Conservation (phyloP, 35 echinoderm and acorn worm genomes). For the Antedon bifida region DNA sequence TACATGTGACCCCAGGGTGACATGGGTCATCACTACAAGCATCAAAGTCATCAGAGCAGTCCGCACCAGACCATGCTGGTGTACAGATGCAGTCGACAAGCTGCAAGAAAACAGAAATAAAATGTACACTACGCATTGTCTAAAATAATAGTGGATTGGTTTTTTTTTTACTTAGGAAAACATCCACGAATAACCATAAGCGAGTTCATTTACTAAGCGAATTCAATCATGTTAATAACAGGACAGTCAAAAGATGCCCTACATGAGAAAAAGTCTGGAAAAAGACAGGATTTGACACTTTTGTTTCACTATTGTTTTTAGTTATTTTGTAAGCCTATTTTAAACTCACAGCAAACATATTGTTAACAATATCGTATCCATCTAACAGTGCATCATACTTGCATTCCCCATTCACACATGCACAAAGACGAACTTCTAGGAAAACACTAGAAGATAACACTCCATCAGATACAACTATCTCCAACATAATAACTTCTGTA, state of each 20-base stretch:
- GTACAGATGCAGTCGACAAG: background rate
- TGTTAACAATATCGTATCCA: background rate
- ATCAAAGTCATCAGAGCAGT: background rate
- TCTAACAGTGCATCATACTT: background rate
- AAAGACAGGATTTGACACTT: too few species aligned
- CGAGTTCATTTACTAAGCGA: too few species aligned
- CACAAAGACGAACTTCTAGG: background rate
- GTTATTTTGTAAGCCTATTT: background rate
- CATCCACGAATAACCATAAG: too few species aligned
- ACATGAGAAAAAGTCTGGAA: too few species aligned
- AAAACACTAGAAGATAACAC: background rate
- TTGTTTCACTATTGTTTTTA: too few species aligned
- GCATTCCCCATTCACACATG: background rate
- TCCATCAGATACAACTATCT: background rate
- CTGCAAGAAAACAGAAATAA: background rate
- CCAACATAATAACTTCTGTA: background rate
- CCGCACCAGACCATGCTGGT: background rate
- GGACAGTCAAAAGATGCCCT: too few species aligned
- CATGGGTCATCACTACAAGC: background rate
- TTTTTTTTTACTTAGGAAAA: too few species aligned
- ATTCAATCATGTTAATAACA: too few species aligned
- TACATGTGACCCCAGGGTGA: background rate
- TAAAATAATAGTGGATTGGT: too few species aligned
- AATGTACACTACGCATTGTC: too few species aligned
- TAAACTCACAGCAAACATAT: background rate